Evolutionary conservation across 2,113 vertebrate species (phyloP).

Genomic region (Ceyx melanurus): DNA sequence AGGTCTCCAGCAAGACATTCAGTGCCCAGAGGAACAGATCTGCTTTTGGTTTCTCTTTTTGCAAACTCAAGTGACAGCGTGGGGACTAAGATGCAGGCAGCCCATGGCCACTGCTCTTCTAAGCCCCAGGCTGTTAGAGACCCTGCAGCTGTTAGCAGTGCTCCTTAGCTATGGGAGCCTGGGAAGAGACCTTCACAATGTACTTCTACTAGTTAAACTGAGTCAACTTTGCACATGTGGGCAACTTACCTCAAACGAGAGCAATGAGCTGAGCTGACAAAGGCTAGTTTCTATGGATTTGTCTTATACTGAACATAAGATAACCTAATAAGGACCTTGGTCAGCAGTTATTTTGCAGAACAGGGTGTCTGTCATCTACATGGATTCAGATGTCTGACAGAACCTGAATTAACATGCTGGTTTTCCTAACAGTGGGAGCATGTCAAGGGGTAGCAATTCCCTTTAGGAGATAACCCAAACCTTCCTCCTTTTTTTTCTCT

Average conservation of each 20-base stretch:
- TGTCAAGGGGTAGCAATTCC: no score
- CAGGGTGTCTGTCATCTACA: background rate
- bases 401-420: background rate
- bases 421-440: background rate
- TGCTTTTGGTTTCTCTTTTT: background rate
- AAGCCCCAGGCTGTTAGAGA: background rate
- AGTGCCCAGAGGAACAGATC: background rate
- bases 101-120: background rate
- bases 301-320: background rate
- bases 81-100: background rate
- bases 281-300: background rate
- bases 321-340: rapidly evolving
- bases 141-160: background rate
- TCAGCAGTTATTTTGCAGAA: background rate
- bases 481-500: no score
- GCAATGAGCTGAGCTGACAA: background rate
- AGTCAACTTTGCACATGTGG: background rate
- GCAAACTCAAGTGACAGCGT: rapidly evolving
- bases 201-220: background rate
- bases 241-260: background rate
- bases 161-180: background rate
- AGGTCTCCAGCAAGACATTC: background rate
- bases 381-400: background rate
- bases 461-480: no score
- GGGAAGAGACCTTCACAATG: background rate